Evolutionary conservation across 2,113 vertebrate genomes (phyloP).

Genomic region (Monopterus albus): DNA sequence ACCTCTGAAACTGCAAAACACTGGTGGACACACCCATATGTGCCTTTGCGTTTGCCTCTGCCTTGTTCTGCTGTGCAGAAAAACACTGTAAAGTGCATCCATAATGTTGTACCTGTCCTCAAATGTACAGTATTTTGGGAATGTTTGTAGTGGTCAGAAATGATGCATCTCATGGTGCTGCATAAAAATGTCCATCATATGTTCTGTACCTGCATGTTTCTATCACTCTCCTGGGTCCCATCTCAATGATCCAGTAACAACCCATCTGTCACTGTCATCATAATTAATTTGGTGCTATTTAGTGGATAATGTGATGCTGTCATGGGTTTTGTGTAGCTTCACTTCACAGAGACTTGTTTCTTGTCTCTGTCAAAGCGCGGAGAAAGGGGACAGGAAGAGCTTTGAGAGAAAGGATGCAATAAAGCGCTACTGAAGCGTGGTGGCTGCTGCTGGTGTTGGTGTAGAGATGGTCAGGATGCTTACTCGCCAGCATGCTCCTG

Average conservation of each 20-base stretch:
- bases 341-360: conserved; percentile 66
- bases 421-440: conserved; percentile 11
- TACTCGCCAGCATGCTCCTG: conserved; percentile 23
- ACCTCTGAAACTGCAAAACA: too few species aligned
- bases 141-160: background rate
- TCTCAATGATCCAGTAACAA: conserved; percentile 78
- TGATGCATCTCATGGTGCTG: background rate
- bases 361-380: conserved; percentile 41
- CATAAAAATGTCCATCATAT: conserved; percentile 14
- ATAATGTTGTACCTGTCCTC: background rate
- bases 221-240: conserved; percentile 57
- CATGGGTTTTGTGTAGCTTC: conserved; percentile 73
- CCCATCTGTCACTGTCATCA: conserved; percentile 84
- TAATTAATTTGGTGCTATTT: conserved; percentile 85
- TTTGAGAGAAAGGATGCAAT: conserved; percentile 14
- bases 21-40: too few species aligned
- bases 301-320: conserved; percentile 84
- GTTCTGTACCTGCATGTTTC: conserved; percentile 68
- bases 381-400: conserved; percentile 17
- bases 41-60: too few species aligned
- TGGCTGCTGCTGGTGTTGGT: conserved; percentile 17
- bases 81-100: background rate
- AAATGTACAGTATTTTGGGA: background rate
- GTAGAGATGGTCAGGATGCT: conserved; percentile 40
- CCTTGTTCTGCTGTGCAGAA: background rate